phyloP scores from a whole-genome alignment of 2,113 vertebrate genomes.

The Dipodomys spectabilis region DNA sequence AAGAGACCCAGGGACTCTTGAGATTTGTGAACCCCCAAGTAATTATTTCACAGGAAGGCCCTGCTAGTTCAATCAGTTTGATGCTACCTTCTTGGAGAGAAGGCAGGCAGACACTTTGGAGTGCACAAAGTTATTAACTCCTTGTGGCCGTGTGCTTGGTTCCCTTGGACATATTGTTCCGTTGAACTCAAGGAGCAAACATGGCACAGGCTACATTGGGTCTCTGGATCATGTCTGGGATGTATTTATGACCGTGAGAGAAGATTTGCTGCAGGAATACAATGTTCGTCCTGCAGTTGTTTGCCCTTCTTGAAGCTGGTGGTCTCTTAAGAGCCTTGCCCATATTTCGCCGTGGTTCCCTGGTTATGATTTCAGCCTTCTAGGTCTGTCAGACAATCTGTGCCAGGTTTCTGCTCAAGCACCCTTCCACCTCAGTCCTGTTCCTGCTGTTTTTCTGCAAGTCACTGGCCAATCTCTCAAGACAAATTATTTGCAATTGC shows the following conservation, averaged over 20 bases:
- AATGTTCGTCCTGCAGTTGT: background rate
- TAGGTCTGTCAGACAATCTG: background rate
- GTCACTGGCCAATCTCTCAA: background rate
- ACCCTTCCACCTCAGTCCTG: rapidly evolving
- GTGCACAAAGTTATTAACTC: background rate
- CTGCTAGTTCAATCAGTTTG: background rate
- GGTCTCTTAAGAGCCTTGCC: background rate
- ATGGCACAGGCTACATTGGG: background rate
- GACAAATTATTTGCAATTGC: background rate
- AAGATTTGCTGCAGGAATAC: rapidly evolving
- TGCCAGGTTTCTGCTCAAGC: background rate
- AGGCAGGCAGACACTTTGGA: background rate
- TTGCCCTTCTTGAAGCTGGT: background rate
- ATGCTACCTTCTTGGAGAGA: background rate
- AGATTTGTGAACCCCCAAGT: constrained; percentile 39
- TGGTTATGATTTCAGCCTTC: background rate
- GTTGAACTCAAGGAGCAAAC: background rate
- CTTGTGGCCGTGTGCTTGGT: background rate
- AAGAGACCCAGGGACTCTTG: constrained; percentile 35
- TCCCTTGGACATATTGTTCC: background rate
- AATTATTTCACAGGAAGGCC: constrained; percentile 60
- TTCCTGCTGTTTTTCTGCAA: background rate
- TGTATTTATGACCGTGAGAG: background rate
- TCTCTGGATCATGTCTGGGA: background rate
- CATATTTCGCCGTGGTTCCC: background rate